phyloP scores from a whole-genome alignment of 2,888 invertebrate genomes.

The Machimus atricapillus region DNA sequence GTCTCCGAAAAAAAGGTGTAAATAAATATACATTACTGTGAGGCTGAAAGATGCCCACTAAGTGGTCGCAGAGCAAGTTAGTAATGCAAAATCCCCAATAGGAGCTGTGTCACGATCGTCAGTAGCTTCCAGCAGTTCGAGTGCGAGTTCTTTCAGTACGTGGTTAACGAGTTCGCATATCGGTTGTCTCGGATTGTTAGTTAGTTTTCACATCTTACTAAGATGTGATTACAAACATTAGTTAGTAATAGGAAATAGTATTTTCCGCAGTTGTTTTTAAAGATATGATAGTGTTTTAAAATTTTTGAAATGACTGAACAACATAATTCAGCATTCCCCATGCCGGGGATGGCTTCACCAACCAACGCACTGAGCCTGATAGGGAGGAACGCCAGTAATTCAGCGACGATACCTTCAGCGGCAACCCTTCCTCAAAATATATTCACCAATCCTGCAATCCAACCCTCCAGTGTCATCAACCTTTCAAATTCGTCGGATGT shows the following conservation, averaged over 20 bases:
- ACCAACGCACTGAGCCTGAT: constrained; percentile 53
- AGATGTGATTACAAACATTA: background rate
- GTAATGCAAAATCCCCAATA: background rate
- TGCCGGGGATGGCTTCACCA: constrained; percentile 50
- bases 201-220: background rate
- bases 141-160: background rate
- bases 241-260: background rate
- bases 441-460: constrained; percentile 55
- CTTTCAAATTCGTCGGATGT: constrained; percentile 65
- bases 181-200: background rate
- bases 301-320: background rate
- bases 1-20: background rate
- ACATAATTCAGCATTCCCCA: constrained; percentile 49
- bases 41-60: background rate
- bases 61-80: background rate
- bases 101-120: background rate
- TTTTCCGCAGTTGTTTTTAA: background rate
- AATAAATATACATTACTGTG: background rate
- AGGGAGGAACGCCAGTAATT: constrained; percentile 51
- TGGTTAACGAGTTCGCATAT: background rate
- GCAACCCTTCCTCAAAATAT: constrained; percentile 53
- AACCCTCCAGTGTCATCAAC: constrained; percentile 61
- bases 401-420: constrained; percentile 50
- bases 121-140: background rate
- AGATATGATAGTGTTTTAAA: background rate